Evolutionary conservation across 2,797 vertebrate species (phyloP).

Genomic region (Alectoris magna): DNA sequence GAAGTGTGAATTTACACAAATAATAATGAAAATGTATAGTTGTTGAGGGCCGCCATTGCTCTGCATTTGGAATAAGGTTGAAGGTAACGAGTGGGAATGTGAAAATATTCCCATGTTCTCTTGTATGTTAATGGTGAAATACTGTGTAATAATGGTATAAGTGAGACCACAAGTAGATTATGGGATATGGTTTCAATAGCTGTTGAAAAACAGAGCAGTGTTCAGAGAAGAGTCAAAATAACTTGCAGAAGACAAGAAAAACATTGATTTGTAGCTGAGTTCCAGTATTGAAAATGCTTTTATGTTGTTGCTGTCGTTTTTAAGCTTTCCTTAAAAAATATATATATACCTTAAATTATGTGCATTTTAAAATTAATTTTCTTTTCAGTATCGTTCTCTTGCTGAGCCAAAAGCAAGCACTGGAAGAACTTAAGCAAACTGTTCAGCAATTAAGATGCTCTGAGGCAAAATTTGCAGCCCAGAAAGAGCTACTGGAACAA

Average conservation of each 20-base stretch:
- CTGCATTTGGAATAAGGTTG: not conserved
- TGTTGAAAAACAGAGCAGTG: fast-evolving
- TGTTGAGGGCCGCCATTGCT: not conserved
- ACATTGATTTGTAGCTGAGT: not conserved
- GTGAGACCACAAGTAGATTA: not conserved
- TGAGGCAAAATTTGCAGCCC: constrained; percentile 89
- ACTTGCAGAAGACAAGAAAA: not conserved
- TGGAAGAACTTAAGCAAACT: constrained; percentile 92
- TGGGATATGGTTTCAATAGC: not conserved
- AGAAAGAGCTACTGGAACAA: constrained; percentile 90
- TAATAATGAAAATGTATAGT: not conserved
- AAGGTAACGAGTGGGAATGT: not conserved
- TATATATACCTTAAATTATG: not conserved
- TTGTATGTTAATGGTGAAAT: not conserved
- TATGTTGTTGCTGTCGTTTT: not conserved
- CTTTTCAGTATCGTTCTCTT: constrained; percentile 88
- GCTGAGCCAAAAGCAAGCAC: constrained; percentile 91
- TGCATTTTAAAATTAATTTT: constrained; percentile 40
- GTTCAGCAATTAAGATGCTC: constrained; percentile 91
- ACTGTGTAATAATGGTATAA: not conserved
- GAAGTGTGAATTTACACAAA: not conserved
- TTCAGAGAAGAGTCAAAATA: not conserved
- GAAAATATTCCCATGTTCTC: not conserved
- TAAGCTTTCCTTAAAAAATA: not conserved
- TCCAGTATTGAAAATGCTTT: not conserved